Evolutionary conservation across 2,888 invertebrate species (phyloP), one percentile per base, ranked within the genome.

Genomic region (Eugnorisma glareosa): DNA sequence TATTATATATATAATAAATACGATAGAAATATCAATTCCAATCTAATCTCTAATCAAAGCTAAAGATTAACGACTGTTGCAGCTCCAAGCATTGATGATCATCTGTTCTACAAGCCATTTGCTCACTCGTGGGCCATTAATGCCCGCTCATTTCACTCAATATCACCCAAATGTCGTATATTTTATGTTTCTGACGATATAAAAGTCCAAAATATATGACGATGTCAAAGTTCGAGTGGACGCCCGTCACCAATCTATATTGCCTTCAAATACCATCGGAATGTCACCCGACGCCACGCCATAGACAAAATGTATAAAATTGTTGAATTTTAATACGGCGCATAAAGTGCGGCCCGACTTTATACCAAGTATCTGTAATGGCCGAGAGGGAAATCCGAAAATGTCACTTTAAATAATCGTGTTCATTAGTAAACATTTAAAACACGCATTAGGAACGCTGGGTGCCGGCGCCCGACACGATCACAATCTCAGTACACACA

Each of bases 361-460:
- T 85, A 83, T 82, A 85, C 80, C 73, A 54, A 77, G 82, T 84
- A 88, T 83, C 72, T 75, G 83, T 89, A 89, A 88, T 89, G 86
- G 86, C 81, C 85, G 86, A 84, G 84, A 87, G 93, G 94, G 93
- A 95, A 96, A 96, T 95, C 94, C 93, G 92, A 94, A 96, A 95
- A 95, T 95, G 96, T 96, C 96, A 95, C 95, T 95, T 96, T 94
- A 95, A 96, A 95, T 96, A 96, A 96, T 96, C 95, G 94, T 95
- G 94, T 94, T 96, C 96, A 96, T 96, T 96, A 96, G 95, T 96
- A 95, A 95, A 95, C 96, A 96, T 96, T 96, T 95, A 95, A 96
- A 94, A 95, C 95, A 94, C 94, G 95, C 95, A 96, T 96, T 96
- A 96, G 94, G 93, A 92, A 92, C 91, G 94, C 88, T 93, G 95